These are phyloP conservation scores for Macrophya alboannulata DNA, from an alignment of 2,888 invertebrate genomes.

Conservation along the genomic window DNA sequence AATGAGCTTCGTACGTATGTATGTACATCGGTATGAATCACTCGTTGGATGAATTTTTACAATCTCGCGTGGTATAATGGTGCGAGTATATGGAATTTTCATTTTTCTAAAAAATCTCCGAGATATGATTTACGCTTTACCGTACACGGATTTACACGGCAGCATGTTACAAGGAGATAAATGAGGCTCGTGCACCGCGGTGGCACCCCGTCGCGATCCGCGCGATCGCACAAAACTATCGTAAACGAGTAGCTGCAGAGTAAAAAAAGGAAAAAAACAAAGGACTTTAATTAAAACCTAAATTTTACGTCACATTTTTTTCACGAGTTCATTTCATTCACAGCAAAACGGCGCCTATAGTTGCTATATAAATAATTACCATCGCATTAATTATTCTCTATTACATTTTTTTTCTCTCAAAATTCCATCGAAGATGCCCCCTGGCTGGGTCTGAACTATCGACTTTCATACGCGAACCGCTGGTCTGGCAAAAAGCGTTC, in stretches of 20 bases:
- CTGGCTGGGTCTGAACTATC: background rate
- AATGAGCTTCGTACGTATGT: background rate
- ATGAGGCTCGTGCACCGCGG: slow-evolving; percentile 29
- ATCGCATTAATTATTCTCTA: background rate
- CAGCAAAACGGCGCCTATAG: background rate
- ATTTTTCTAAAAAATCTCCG: slow-evolving; percentile 41
- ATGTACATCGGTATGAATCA: background rate
- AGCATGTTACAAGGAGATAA: slow-evolving; percentile 53
- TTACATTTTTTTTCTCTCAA: background rate
- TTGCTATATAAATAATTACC: background rate
- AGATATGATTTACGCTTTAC: slow-evolving; percentile 59
- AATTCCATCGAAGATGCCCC: slow-evolving; percentile 1
- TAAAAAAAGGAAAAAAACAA: background rate
- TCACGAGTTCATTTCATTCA: background rate
- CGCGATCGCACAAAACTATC: slow-evolving; percentile 32
- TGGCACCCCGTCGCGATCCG: slow-evolving; percentile 37
- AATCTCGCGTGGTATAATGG: background rate
- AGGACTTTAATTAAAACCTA: background rate
- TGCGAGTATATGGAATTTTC: slow-evolving; percentile 37
- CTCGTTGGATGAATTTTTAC: background rate
- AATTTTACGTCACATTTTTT: background rate
- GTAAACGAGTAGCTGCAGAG: background rate
- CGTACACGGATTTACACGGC: slow-evolving; percentile 55
- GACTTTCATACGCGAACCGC: background rate
- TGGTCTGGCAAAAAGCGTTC: background rate